phyloP scores from a whole-genome alignment of 2,888 invertebrate species.

The Gari tellinella region DNA sequence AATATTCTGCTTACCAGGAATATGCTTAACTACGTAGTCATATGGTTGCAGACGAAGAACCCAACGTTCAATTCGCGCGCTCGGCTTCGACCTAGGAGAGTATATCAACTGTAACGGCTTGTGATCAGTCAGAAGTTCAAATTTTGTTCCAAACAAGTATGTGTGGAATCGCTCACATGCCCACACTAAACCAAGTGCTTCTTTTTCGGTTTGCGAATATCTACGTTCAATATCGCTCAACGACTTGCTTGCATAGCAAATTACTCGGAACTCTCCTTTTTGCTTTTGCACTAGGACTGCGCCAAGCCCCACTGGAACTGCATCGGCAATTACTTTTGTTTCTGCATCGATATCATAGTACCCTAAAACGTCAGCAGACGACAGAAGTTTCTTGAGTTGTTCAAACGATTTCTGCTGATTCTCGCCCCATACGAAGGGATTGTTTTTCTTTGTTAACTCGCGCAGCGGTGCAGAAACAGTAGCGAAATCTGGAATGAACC shows the following conservation, averaged over 20 bases:
- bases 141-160: slow-evolving; percentile 60
- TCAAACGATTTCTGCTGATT: slow-evolving; percentile 27
- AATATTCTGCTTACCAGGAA: slow-evolving; percentile 39
- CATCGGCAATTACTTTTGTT: slow-evolving; percentile 33
- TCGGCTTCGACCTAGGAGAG: slow-evolving; percentile 58
- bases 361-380: slow-evolving; percentile 9
- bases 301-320: slow-evolving; percentile 43
- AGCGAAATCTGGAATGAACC: slow-evolving; percentile 44
- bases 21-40: slow-evolving; percentile 44
- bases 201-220: slow-evolving; percentile 58
- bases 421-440: slow-evolving; percentile 5
- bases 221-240: slow-evolving; percentile 38
- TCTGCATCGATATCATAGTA: neutral
- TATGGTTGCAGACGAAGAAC: slow-evolving; percentile 58
- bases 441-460: too few relatives aligned
- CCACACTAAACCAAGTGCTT: slow-evolving; percentile 59
- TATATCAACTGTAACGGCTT: slow-evolving; percentile 69
- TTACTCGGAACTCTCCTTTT: slow-evolving; percentile 29
- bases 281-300: slow-evolving; percentile 43
- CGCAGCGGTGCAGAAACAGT: too few relatives aligned
- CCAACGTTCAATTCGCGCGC: slow-evolving; percentile 69
- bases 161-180: slow-evolving; percentile 66
- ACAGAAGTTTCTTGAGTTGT: slow-evolving; percentile 24
- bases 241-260: slow-evolving; percentile 46
- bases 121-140: slow-evolving; percentile 68